A percentile compares a stretch with the other conserved stretches of the same genome.
Evolutionary conservation across 2,888 invertebrate species (phyloP).

Genomic region (Amaurobius ferox): DNA sequence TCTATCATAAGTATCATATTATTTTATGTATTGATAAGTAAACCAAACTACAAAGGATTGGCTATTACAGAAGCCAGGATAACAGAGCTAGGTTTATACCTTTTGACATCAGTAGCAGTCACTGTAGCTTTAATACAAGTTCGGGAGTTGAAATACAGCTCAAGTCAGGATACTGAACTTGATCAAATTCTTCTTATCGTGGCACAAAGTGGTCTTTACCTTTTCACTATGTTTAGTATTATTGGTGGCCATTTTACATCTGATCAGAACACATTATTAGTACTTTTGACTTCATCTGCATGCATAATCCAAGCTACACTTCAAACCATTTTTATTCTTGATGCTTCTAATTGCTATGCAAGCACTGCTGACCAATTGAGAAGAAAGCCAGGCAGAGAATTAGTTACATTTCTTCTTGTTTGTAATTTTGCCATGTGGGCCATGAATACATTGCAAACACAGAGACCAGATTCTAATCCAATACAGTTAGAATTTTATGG

Average conservation of each 20-base stretch:
- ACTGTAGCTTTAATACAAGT: slow-evolving; percentile 91
- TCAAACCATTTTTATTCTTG: slow-evolving; percentile 82
- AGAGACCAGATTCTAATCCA: slow-evolving; percentile 92
- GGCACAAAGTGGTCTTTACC: slow-evolving; percentile 94
- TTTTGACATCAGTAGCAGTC: slow-evolving; percentile 89
- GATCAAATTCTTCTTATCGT: slow-evolving; percentile 94
- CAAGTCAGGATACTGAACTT: slow-evolving; percentile 87
- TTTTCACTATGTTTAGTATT: slow-evolving; percentile 94
- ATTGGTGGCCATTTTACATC: slow-evolving; percentile 88
- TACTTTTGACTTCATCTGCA: slow-evolving; percentile 85
- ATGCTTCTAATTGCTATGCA: slow-evolving; percentile 90
- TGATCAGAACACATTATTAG: slow-evolving; percentile 82
- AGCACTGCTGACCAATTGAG: slow-evolving; percentile 84
- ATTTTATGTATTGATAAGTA: slow-evolving; percentile 89
- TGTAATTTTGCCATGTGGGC: slow-evolving; percentile 80
- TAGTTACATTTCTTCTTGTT: slow-evolving; percentile 89
- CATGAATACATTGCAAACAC: slow-evolving; percentile 93
- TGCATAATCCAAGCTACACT: slow-evolving; percentile 87
- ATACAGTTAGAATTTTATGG: slow-evolving; percentile 94
- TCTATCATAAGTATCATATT: slow-evolving; percentile 93
- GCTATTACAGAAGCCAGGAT: slow-evolving; percentile 93
- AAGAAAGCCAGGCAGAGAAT: slow-evolving; percentile 93
- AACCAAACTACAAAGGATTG: slow-evolving; percentile 85
- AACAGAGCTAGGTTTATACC: slow-evolving; percentile 90
- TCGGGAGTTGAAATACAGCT: slow-evolving; percentile 89